These are phyloP conservation scores for Magallana gigas DNA, from an alignment of 1,140 invertebrate species.

Conservation along the genomic window DNA sequence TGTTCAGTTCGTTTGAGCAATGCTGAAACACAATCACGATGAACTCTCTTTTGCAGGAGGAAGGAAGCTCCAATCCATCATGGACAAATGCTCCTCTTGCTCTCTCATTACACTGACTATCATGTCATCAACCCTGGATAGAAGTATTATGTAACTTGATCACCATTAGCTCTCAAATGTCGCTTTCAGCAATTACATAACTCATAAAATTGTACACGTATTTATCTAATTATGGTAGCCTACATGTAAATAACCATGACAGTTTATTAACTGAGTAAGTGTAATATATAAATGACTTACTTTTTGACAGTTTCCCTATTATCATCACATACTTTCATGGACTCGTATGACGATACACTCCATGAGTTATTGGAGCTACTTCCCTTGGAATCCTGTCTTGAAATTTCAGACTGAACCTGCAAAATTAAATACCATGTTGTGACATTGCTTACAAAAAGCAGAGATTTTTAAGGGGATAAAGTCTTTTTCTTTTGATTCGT, in stretches of 20 bases:
- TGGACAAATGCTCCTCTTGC: slow-evolving; percentile 44
- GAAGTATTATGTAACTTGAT: background rate
- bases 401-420: background rate
- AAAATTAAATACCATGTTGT: background rate
- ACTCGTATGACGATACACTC: slow-evolving; percentile 41
- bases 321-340: slow-evolving; percentile 29
- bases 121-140: slow-evolving; percentile 43
- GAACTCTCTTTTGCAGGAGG: slow-evolving; percentile 32
- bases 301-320: slow-evolving; percentile 41
- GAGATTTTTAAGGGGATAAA: too few relatives aligned
- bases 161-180: too few relatives aligned
- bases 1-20: background rate
- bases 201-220: too few relatives aligned
- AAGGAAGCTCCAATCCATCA: slow-evolving; percentile 52
- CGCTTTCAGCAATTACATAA: too few relatives aligned
- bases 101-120: slow-evolving; percentile 21
- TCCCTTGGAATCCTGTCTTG: slow-evolving; percentile 16
- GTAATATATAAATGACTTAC: slow-evolving; percentile 21
- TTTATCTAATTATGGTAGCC: too few relatives aligned
- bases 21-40: background rate
- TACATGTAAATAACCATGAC: too few relatives aligned
- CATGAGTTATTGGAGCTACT: slow-evolving; percentile 17
- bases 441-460: too few relatives aligned
- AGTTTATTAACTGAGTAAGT: too few relatives aligned
- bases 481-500: too few relatives aligned